phyloP scores from a whole-genome alignment of 2,113 vertebrate genomes.

The Poeciliopsis turrubarensis region DNA sequence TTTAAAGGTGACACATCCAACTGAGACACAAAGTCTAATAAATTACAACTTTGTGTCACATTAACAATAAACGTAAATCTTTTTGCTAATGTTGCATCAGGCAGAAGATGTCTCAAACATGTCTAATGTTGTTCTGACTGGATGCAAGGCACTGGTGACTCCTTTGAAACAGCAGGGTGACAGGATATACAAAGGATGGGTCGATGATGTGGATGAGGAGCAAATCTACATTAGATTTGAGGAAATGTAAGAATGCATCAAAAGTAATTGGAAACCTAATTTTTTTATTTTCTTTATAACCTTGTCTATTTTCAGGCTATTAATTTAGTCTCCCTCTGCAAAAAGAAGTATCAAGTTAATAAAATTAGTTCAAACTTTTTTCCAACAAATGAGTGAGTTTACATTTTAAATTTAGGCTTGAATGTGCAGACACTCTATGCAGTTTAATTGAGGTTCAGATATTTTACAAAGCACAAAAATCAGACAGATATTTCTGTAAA shows the following conservation, averaged over 20 bases:
- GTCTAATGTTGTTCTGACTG: slow-evolving; percentile 56
- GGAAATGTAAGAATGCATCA: slow-evolving; percentile 70
- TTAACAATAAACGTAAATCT: background rate
- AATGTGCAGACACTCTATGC: too few relatives aligned
- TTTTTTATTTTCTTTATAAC: background rate
- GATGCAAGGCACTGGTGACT: slow-evolving; percentile 78
- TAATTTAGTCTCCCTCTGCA: background rate
- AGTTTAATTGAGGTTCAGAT: too few relatives aligned
- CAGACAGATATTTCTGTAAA: too few relatives aligned
- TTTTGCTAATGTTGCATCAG: background rate
- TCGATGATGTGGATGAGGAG: slow-evolving; percentile 82
- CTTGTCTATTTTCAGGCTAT: background rate
- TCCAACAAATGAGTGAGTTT: too few relatives aligned
- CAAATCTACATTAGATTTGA: slow-evolving; percentile 82
- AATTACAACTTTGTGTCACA: background rate
- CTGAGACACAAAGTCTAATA: background rate
- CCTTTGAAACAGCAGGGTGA: background rate
- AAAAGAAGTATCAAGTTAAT: too few relatives aligned
- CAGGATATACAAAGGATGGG: slow-evolving; percentile 73
- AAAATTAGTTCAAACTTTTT: too few relatives aligned
- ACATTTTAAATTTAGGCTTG: too few relatives aligned
- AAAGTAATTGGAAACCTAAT: background rate
- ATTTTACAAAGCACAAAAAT: too few relatives aligned
- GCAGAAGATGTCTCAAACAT: background rate
- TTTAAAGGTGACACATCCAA: slow-evolving; percentile 70